A percentile compares a stretch with the other conserved stretches of the same genome.
These are phyloP conservation scores for Galemys pyrenaicus DNA, from an alignment of 2,113 vertebrate genomes.

Conservation along the genomic window DNA sequence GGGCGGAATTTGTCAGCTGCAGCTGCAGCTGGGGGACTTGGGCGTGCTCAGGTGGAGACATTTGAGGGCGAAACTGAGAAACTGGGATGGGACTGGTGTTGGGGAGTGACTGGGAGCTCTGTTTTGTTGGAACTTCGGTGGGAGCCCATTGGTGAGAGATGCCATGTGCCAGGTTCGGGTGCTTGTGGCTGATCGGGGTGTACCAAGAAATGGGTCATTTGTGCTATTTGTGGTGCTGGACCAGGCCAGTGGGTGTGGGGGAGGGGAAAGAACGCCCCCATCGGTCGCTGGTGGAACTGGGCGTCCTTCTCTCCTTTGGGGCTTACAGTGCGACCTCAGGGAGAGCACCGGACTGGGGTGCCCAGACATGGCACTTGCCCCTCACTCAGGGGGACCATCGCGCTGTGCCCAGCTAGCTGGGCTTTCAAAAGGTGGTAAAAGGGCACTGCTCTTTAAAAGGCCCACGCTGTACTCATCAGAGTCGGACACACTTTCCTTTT, in stretches of 20 bases:
- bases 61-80: neutral
- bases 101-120: neutral
- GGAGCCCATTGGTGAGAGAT: rapidly evolving
- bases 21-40: neutral
- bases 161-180: neutral
- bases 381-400: neutral
- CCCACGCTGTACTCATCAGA: neutral
- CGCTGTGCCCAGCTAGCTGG: neutral
- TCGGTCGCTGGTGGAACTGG: rapidly evolving
- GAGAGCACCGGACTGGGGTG: neutral
- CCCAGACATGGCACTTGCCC: neutral
- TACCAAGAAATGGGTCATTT: rapidly evolving
- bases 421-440: conserved; percentile 10
- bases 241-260: rapidly evolving
- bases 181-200: no score
- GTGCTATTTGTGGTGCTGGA: no score
- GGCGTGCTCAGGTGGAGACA: neutral
- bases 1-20: neutral
- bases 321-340: neutral
- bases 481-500: neutral
- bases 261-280: no score
- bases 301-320: neutral
- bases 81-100: rapidly evolving
- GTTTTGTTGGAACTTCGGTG: neutral
- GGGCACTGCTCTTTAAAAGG: neutral